phyloP scores from a whole-genome alignment of 2,888 invertebrate species.

The Chymomyza procnemis region DNA sequence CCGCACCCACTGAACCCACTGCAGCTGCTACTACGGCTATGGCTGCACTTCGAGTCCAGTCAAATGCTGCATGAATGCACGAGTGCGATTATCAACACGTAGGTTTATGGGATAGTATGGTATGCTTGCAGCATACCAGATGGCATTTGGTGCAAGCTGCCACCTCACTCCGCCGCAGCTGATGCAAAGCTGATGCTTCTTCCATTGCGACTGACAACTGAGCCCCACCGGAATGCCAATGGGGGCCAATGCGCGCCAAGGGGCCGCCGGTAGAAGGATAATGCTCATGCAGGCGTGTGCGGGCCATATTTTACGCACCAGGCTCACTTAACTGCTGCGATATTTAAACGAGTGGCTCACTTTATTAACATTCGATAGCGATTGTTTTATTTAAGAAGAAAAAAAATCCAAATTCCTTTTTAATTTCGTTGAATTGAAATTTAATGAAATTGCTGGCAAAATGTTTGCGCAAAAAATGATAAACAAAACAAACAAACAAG shows the following conservation, averaged over 20 bases:
- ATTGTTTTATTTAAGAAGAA: conserved; percentile 16
- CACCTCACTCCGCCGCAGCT: background rate
- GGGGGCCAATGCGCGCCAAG: background rate
- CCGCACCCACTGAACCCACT: background rate
- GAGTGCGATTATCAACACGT: conserved; percentile 45
- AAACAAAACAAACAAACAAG: conserved; percentile 14
- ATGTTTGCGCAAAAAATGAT: conserved; percentile 5
- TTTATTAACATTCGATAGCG: conserved; percentile 27
- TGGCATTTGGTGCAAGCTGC: conserved; percentile 28
- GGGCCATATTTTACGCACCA: conserved; percentile 28
- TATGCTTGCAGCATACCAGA: conserved; percentile 43
- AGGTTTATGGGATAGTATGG: conserved; percentile 30
- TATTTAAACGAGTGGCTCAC: conserved; percentile 12
- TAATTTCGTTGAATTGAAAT: conserved; percentile 35
- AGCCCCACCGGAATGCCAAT: conserved; percentile 8
- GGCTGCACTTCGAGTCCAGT: background rate
- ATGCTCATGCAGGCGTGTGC: background rate
- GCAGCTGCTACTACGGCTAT: too few relatives aligned
- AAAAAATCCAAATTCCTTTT: conserved; percentile 9
- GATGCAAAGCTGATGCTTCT: conserved; percentile 9
- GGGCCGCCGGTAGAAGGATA: background rate
- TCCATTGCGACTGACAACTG: conserved; percentile 30
- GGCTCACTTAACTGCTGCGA: conserved; percentile 3
- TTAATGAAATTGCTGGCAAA: conserved; percentile 29
- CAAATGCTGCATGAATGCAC: background rate